phyloP scores from a whole-genome alignment of 2,888 invertebrate species.

The Erebia epiphron region DNA sequence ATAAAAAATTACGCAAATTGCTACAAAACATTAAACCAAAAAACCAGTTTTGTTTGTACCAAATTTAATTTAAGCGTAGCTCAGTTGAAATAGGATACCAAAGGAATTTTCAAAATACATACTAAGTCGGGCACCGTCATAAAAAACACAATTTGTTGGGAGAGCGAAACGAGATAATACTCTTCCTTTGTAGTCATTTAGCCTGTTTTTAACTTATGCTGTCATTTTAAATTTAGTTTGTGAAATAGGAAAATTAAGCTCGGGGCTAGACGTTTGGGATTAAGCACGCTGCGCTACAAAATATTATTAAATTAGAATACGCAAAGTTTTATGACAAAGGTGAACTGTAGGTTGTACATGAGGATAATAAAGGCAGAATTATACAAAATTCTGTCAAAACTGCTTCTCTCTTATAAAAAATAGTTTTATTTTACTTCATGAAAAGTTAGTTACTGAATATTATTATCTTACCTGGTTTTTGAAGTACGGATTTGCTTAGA shows the following conservation, averaged over 20 bases:
- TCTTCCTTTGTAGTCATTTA: conserved; percentile 19
- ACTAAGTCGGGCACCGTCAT: not conserved
- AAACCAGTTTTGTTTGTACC: not conserved
- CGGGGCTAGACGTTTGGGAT: conserved; percentile 11
- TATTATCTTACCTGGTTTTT: too few relatives aligned
- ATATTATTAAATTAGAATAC: conserved; percentile 15
- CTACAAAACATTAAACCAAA: not conserved
- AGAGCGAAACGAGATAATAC: conserved; percentile 20
- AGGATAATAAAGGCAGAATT: not conserved
- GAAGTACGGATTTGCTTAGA: too few relatives aligned
- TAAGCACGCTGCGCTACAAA: conserved; percentile 2
- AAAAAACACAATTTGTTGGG: conserved; percentile 15
- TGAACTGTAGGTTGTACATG: not conserved
- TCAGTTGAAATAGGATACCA: not conserved
- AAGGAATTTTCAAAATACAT: not conserved
- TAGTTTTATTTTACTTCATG: too few relatives aligned
- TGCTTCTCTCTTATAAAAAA: too few relatives aligned
- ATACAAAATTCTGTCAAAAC: not conserved
- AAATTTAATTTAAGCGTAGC: not conserved
- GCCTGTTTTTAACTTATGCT: conserved; percentile 21
- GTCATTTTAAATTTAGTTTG: conserved; percentile 23
- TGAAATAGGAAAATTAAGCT: conserved; percentile 18
- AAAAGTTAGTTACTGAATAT: too few relatives aligned
- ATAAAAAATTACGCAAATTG: too few relatives aligned
- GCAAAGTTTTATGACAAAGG: not conserved